These are phyloP conservation scores for Hipposideros larvatus DNA, from an alignment of 2,797 vertebrate species.

Conservation along the genomic window DNA sequence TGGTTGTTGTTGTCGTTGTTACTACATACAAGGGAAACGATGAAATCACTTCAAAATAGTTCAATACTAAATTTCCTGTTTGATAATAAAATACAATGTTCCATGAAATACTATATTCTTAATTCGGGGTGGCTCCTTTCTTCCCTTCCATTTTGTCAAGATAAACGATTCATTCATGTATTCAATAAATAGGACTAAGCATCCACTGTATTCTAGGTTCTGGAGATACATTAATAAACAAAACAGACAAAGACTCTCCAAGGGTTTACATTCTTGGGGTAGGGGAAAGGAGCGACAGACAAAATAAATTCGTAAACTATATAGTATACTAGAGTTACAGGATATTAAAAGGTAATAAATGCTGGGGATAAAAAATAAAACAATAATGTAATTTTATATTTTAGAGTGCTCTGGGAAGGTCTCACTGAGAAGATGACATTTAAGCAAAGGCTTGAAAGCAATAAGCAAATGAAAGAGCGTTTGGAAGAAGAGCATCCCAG, in stretches of 20 bases:
- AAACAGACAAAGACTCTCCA: neutral
- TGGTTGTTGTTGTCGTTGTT: neutral
- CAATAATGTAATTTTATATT: neutral
- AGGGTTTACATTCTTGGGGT: neutral
- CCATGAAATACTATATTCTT: neutral
- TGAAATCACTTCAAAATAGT: neutral
- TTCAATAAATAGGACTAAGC: neutral
- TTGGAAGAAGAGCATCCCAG: neutral
- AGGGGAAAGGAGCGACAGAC: neutral
- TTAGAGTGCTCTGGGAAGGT: neutral
- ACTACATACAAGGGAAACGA: neutral
- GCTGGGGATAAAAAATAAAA: neutral
- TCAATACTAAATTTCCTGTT: neutral
- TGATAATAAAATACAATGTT: conserved; percentile 22
- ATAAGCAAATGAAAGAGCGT: neutral
- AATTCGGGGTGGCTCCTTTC: neutral
- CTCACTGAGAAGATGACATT: neutral
- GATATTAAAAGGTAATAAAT: neutral
- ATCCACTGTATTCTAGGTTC: neutral
- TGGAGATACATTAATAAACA: neutral
- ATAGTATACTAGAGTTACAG: neutral
- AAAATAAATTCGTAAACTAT: neutral
- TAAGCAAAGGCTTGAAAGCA: neutral
- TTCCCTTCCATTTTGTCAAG: neutral
- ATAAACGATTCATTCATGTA: neutral